Conservation (phyloP, 2,888 invertebrate species). For the Phyllotreta cruciferae region DNA sequence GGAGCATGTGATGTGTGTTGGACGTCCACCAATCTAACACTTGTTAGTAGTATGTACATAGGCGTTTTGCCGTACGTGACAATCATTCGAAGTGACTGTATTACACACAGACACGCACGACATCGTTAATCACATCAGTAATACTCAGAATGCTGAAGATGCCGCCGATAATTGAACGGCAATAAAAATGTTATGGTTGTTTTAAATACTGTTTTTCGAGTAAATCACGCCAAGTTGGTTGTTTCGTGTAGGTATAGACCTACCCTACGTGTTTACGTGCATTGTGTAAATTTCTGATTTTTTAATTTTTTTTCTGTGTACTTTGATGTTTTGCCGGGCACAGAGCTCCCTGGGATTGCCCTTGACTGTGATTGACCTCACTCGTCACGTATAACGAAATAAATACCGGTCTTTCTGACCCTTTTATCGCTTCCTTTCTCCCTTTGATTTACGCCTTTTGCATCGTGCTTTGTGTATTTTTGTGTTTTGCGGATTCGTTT, state of each 20-base stretch:
- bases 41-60: constrained; percentile 40
- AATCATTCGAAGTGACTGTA: constrained; percentile 29
- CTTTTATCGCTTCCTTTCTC: constrained; percentile 31
- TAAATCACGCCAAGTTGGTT: too few species aligned
- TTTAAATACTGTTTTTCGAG: too few species aligned
- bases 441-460: constrained; percentile 33
- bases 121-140: constrained; percentile 26
- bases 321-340: not conserved
- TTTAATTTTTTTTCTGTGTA: too few species aligned
- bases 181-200: constrained; percentile 19
- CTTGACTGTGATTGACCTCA: constrained; percentile 32
- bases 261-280: too few species aligned
- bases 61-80: constrained; percentile 37
- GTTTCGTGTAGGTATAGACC: too few species aligned
- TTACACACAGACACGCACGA: constrained; percentile 29
- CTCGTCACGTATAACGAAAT: constrained; percentile 31
- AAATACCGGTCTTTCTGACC: constrained; percentile 33
- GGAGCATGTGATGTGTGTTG: constrained; percentile 3
- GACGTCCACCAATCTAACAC: constrained; percentile 34
- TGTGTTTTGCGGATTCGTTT: constrained; percentile 24
- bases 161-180: constrained; percentile 20
- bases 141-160: constrained; percentile 27
- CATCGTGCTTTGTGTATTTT: constrained; percentile 26
- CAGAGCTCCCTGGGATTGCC: constrained; percentile 22
- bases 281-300: too few species aligned